These are phyloP conservation scores for Erythrolamprus reginae DNA, from an alignment of 2,113 vertebrate species.

Conservation along the genomic window DNA sequence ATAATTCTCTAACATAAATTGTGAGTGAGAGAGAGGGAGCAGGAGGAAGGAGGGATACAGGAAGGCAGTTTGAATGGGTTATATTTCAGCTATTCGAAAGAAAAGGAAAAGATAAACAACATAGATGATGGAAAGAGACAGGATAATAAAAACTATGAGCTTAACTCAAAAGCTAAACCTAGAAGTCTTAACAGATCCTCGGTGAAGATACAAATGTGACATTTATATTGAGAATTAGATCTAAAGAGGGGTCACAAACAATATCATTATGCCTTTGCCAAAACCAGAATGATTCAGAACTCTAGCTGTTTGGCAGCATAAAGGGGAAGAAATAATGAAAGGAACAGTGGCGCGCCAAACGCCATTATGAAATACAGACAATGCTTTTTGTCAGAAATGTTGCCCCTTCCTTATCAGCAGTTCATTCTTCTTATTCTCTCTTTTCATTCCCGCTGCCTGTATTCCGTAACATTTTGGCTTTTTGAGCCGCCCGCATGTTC, in stretches of 20 bases:
- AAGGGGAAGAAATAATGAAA: not conserved
- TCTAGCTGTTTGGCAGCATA: not conserved
- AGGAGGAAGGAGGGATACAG: not conserved
- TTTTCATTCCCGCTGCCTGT: not conserved
- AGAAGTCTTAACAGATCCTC: conserved; percentile 49
- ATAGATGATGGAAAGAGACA: not conserved
- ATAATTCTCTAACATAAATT: not conserved
- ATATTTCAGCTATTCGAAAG: not conserved
- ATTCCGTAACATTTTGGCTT: not conserved
- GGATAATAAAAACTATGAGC: not conserved
- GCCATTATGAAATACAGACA: conserved; percentile 2
- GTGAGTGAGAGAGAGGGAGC: not conserved
- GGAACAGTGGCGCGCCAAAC: not conserved
- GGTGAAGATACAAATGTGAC: conserved; percentile 46
- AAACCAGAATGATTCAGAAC: conserved; percentile 27
- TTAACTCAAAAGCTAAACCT: too few species aligned
- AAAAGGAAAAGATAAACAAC: conserved; percentile 30
- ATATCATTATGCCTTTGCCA: conserved; percentile 27
- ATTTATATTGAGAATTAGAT: conserved; percentile 50
- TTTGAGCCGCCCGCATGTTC: not conserved
- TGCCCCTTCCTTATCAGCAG: not conserved
- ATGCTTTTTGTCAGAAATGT: not conserved
- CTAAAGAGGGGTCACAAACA: conserved; percentile 41
- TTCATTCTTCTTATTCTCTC: not conserved
- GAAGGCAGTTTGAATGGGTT: not conserved